These are phyloP conservation scores for Alfaro cultratus DNA, from an alignment of 2,797 vertebrate genomes.

Conservation along the genomic window DNA sequence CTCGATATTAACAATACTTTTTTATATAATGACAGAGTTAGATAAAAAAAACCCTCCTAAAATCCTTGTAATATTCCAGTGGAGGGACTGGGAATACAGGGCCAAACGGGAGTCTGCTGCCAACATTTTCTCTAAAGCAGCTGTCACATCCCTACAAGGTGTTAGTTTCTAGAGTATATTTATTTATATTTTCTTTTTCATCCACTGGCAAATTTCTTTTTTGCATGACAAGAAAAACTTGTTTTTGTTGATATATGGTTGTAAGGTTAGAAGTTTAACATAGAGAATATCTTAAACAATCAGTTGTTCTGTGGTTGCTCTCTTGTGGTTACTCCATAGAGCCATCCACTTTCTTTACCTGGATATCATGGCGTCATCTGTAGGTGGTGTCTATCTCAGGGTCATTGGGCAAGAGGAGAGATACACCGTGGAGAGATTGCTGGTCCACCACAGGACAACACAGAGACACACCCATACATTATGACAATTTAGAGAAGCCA, in stretches of 20 bases:
- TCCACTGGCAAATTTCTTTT: not conserved
- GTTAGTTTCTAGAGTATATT: not conserved
- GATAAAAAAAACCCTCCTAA: slow-evolving; percentile 27
- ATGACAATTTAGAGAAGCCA: not conserved
- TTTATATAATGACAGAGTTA: not conserved
- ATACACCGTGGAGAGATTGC: not conserved
- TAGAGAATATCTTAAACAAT: not conserved
- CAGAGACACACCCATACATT: not conserved
- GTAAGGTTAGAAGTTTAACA: not conserved
- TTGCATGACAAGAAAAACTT: slow-evolving; percentile 1
- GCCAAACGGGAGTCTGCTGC: slow-evolving; percentile 2
- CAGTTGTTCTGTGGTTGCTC: not conserved
- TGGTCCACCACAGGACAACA: not conserved
- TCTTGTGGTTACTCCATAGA: not conserved
- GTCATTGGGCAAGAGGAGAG: not conserved
- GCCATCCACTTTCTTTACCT: not conserved
- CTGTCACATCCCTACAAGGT: slow-evolving; percentile 6
- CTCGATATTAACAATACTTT: too few species aligned
- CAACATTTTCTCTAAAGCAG: slow-evolving; percentile 23
- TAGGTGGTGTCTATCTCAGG: not conserved
- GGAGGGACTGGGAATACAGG: slow-evolving; percentile 33
- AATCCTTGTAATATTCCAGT: slow-evolving; percentile 18
- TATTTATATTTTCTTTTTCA: not conserved
- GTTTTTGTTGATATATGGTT: not conserved
- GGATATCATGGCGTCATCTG: not conserved